Conservation (phyloP, 2,888 invertebrate genomes). For the Drosophila greeni region DNA sequence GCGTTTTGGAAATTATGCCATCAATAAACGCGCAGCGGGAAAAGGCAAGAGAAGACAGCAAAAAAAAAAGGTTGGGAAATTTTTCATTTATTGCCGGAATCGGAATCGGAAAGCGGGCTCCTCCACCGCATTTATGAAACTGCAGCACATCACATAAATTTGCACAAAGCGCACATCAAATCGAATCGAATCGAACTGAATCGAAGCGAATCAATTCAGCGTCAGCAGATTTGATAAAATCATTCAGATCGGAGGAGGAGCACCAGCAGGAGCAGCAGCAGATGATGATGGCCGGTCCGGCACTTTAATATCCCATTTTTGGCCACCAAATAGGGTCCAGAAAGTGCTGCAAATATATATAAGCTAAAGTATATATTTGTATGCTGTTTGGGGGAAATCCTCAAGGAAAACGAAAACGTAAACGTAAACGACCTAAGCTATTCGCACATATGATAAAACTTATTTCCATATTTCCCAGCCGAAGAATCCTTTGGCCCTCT, state of each 20-base stretch:
- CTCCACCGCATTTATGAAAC: slow-evolving; percentile 58
- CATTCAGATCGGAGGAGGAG: slow-evolving; percentile 48
- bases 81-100: slow-evolving; percentile 42
- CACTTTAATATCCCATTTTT: slow-evolving; percentile 44
- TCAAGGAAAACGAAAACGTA: slow-evolving; percentile 21
- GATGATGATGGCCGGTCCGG: slow-evolving; percentile 20
- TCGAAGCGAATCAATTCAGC: slow-evolving; percentile 57
- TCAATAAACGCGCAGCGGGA: slow-evolving; percentile 36
- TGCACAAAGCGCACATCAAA: slow-evolving; percentile 67
- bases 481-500: slow-evolving; percentile 28
- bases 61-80: background rate
- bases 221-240: slow-evolving; percentile 67
- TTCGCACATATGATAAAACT: slow-evolving; percentile 48
- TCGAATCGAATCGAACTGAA: slow-evolving; percentile 38
- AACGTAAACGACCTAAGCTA: slow-evolving; percentile 21
- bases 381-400: background rate
- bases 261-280: slow-evolving; percentile 14
- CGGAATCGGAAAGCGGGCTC: background rate
- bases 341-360: background rate
- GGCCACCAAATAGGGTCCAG: slow-evolving; percentile 23
- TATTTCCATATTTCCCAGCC: slow-evolving; percentile 55
- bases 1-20: slow-evolving; percentile 59
- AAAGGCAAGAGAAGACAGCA: background rate
- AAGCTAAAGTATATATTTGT: background rate
- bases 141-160: slow-evolving; percentile 61